Conservation (phyloP, 2,888 invertebrate genomes). For the Ptychoptera albimana region DNA sequence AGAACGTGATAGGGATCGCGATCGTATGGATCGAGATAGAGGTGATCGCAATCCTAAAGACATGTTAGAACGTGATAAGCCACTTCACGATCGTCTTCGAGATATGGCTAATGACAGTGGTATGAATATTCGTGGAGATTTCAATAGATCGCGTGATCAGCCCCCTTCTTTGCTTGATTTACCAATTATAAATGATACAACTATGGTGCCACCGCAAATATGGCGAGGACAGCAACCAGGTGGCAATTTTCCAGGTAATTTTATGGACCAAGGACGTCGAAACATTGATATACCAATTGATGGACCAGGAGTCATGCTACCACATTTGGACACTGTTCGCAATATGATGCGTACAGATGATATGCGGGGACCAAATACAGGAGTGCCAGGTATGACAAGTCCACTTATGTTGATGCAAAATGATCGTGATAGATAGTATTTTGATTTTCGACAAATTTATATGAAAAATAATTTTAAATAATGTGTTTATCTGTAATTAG, state of each 20-base stretch:
- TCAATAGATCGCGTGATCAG: conserved; percentile 7
- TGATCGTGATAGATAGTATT: conserved; percentile 1
- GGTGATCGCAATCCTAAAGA: conserved; percentile 17
- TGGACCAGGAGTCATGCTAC: not conserved
- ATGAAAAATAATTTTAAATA: too few species aligned
- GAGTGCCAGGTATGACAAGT: not conserved
- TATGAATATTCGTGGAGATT: conserved; percentile 12
- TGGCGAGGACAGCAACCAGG: not conserved
- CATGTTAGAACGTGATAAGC: conserved; percentile 5
- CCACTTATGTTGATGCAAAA: not conserved
- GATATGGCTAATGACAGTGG: conserved; percentile 6
- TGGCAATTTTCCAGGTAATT: conserved; percentile 10
- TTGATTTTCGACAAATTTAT: too few species aligned
- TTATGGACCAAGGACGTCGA: conserved; percentile 8
- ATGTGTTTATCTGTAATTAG: not conserved
- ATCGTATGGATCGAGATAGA: conserved; percentile 21
- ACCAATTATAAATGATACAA: not conserved
- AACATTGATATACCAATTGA: conserved; percentile 1
- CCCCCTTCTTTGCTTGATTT: conserved; percentile 3
- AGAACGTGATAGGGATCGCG: conserved; percentile 18
- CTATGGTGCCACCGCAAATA: not conserved
- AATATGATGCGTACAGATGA: not conserved
- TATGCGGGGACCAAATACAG: not conserved
- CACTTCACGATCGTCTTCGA: conserved; percentile 14
- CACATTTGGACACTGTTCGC: not conserved